Evolutionary conservation across 2,888 invertebrate genomes (phyloP).

Genomic region (Drosophila borealis): DNA sequence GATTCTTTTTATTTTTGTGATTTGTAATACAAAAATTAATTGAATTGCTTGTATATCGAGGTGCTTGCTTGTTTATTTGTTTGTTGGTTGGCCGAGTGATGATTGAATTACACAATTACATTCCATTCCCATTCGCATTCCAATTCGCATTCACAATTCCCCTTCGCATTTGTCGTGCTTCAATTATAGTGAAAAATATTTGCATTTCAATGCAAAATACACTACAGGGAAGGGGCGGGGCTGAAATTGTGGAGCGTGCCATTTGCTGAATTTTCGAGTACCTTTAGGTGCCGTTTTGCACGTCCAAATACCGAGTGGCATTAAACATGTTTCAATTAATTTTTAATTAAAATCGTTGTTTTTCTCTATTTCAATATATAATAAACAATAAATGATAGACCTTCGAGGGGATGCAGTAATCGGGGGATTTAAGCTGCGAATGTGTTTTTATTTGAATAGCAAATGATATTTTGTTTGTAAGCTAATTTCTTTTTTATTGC

Average conservation of each 20-base stretch:
- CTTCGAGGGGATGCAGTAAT: too few species aligned
- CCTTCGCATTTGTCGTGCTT: slow-evolving; percentile 43
- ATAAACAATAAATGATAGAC: slow-evolving; percentile 20
- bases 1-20: slow-evolving; percentile 1
- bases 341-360: slow-evolving; percentile 46
- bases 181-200: slow-evolving; percentile 58
- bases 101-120: slow-evolving; percentile 23
- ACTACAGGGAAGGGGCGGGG: neutral
- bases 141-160: slow-evolving; percentile 26
- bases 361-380: neutral
- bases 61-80: slow-evolving; percentile 26
- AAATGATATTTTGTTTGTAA: neutral
- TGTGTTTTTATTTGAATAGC: slow-evolving; percentile 12
- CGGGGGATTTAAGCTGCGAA: slow-evolving; percentile 2
- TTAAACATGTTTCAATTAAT: slow-evolving; percentile 53
- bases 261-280: slow-evolving; percentile 39
- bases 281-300: slow-evolving; percentile 34
- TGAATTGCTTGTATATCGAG: slow-evolving; percentile 39
- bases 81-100: slow-evolving; percentile 15
- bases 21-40: slow-evolving; percentile 49
- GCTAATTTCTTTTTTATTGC: neutral
- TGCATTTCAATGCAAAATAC: slow-evolving; percentile 22
- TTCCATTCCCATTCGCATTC: slow-evolving; percentile 7
- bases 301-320: slow-evolving; percentile 27
- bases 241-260: slow-evolving; percentile 38